Evolutionary conservation across 2,888 invertebrate species (phyloP).

Genomic region (Melinaea menophilus): DNA sequence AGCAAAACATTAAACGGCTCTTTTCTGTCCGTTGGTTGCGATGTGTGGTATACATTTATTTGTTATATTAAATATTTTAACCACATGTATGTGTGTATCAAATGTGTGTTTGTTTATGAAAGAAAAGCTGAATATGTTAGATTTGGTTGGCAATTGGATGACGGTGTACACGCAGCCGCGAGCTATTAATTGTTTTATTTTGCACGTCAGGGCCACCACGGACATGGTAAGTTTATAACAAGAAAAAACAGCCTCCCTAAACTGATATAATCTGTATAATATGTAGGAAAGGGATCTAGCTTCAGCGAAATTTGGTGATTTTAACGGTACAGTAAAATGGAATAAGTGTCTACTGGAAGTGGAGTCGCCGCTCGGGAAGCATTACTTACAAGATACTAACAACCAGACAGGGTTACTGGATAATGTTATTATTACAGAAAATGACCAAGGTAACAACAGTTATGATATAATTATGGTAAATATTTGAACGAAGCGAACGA

Average conservation of each 20-base stretch:
- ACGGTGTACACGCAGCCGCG: constrained; percentile 44
- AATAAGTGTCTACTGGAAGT: constrained; percentile 40
- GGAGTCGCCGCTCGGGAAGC: constrained; percentile 38
- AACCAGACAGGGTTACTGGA: constrained; percentile 39
- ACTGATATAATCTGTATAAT: too few relatives aligned
- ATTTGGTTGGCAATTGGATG: constrained; percentile 45
- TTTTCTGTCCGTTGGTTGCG: too few relatives aligned
- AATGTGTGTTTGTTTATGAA: background rate
- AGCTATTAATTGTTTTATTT: constrained; percentile 40
- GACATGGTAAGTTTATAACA: constrained; percentile 37
- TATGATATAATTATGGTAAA: too few relatives aligned
- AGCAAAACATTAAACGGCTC: too few relatives aligned
- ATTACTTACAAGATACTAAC: constrained; percentile 43
- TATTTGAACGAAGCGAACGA: too few relatives aligned
- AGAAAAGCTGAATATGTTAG: constrained; percentile 32
- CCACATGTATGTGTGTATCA: background rate
- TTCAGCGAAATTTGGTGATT: constrained; percentile 37
- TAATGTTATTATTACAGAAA: constrained; percentile 36
- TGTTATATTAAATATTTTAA: too few relatives aligned
- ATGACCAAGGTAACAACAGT: background rate
- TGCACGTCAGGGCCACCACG: constrained; percentile 41
- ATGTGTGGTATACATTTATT: too few relatives aligned
- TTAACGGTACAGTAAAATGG: constrained; percentile 41
- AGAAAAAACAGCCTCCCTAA: too few relatives aligned
- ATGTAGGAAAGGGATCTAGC: background rate